A percentile compares a stretch with the other conserved stretches of the same genome.
These are phyloP conservation scores for Nasonia vitripennis DNA, from an alignment of 1,140 invertebrate genomes.

Conservation along the genomic window DNA sequence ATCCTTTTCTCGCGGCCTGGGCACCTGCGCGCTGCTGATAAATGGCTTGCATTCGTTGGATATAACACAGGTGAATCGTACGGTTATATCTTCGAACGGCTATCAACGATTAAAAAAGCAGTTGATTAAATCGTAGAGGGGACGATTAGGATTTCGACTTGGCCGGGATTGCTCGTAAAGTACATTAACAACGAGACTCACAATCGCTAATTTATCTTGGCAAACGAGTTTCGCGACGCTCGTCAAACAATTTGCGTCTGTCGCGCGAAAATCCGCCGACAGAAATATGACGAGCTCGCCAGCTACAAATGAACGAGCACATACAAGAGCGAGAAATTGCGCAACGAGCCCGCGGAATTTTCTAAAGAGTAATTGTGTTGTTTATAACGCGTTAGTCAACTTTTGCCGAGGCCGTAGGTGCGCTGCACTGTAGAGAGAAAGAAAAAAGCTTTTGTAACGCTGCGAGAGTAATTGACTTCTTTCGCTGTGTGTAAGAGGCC, in stretches of 20 bases:
- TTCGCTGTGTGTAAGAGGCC: not conserved
- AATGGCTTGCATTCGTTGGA: no score
- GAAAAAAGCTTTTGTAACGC: not conserved
- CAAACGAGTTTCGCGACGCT: not conserved
- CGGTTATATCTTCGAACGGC: no score
- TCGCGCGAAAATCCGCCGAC: not conserved
- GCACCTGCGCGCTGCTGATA: no score
- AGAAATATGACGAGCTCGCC: not conserved
- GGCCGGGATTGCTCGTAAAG: not conserved
- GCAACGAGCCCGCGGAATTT: not conserved
- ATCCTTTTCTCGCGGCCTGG: no score
- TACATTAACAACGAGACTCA: not conserved
- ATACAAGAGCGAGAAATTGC: not conserved
- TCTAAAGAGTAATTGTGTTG: slow-evolving; percentile 9
- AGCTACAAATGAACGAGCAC: not conserved
- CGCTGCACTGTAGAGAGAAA: no score
- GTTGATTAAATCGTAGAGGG: not conserved
- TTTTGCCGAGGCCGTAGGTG: not conserved
- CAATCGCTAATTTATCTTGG: not conserved
- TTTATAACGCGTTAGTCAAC: slow-evolving; percentile 16
- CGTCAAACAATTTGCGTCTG: not conserved
- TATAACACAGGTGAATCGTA: no score
- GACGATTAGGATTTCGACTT: no score
- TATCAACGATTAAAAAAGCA: no score
- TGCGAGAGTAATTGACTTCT: not conserved